A percentile compares a stretch with the other conserved stretches of the same genome.
These are phyloP conservation scores for Thomomys bottae DNA, from an alignment of 2,113 vertebrate genomes.

Conservation along the genomic window DNA sequence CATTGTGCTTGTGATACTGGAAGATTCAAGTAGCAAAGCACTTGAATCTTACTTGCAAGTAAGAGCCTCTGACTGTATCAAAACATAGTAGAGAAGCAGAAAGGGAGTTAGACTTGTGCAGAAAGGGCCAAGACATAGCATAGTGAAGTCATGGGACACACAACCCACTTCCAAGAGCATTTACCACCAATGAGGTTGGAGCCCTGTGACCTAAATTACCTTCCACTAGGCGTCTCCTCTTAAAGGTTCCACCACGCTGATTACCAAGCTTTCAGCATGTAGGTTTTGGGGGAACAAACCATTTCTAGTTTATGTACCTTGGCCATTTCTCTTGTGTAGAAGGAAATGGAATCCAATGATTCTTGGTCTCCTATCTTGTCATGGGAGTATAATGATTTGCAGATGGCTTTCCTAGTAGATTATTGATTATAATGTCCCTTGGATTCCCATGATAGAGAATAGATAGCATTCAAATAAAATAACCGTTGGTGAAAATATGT, in stretches of 20 bases:
- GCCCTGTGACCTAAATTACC: background rate
- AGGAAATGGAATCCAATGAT: background rate
- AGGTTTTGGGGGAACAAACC: background rate
- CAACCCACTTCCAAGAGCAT: background rate
- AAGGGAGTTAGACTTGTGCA: background rate
- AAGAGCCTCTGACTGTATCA: background rate
- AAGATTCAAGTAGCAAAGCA: background rate
- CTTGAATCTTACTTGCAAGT: too few relatives aligned
- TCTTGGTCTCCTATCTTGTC: background rate
- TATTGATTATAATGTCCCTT: constrained; percentile 21
- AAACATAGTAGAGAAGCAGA: background rate
- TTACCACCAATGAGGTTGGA: background rate
- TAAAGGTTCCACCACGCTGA: fast-evolving
- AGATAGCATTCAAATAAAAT: constrained; percentile 27
- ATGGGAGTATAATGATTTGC: background rate
- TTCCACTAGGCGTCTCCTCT: background rate
- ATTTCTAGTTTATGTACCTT: background rate
- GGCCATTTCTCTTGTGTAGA: background rate
- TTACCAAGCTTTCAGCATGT: background rate
- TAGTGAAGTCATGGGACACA: background rate
- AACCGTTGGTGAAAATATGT: background rate
- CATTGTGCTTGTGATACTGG: background rate
- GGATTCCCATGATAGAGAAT: background rate
- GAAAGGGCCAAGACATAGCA: too few relatives aligned
- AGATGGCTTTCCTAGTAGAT: background rate